Percentiles rank a stretch among this genome's conserved stretches.
Conservation (phyloP, 2,113 vertebrate genomes). For the Oncorhynchus kisutch region DNA sequence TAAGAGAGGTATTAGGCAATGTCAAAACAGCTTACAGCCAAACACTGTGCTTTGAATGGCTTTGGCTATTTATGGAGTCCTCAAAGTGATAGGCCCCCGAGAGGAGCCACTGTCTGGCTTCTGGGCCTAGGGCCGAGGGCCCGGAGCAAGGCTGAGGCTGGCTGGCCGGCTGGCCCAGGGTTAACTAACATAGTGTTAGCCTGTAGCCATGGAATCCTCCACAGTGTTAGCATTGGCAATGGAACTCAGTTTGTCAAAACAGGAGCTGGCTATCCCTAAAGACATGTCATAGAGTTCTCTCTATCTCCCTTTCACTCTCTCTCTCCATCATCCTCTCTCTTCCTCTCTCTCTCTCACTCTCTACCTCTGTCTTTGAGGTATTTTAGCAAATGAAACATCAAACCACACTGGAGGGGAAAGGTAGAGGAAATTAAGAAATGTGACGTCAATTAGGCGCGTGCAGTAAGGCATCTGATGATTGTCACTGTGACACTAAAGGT, state of each 20-base stretch:
- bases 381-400: background rate
- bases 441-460: constrained; percentile 33
- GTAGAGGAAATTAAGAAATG: constrained; percentile 18
- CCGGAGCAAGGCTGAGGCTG: background rate
- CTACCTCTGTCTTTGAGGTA: background rate
- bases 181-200: constrained; percentile 29
- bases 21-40: constrained; percentile 72
- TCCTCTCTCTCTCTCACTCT: too few relatives aligned
- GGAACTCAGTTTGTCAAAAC: constrained; percentile 28
- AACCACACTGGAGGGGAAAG: background rate
- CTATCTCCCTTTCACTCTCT: too few relatives aligned
- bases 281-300: too few relatives aligned
- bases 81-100: constrained; percentile 65
- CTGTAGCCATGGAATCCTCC: constrained; percentile 21
- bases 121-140: background rate
- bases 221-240: constrained; percentile 40
- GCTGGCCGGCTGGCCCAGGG: constrained; percentile 25
- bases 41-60: constrained; percentile 50
- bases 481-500: constrained; percentile 41
- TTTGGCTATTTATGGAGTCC: constrained; percentile 59
- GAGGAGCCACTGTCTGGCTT: constrained; percentile 46
- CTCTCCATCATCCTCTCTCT: too few relatives aligned
- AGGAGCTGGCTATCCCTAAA: constrained; percentile 8
- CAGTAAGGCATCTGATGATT: constrained; percentile 27
- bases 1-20: constrained; percentile 64